phyloP scores from a whole-genome alignment of 64 coral and sea anemone species.

The Trachythela sp. region DNA sequence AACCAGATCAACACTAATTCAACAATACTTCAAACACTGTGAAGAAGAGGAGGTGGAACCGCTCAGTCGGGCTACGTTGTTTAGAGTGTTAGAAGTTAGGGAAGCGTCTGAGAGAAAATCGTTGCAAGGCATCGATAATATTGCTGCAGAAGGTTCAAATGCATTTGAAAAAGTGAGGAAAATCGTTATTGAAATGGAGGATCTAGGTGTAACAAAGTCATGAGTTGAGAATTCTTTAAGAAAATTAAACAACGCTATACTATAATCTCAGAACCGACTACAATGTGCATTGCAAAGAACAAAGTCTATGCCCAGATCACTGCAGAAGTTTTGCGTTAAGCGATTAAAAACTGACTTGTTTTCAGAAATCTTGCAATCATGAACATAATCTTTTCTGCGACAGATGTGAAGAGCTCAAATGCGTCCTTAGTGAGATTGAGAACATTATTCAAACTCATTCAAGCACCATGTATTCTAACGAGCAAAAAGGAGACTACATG shows the following conservation, averaged over 20 bases:
- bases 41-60: conserved; percentile 45
- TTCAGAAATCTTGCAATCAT: conserved; percentile 14
- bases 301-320: conserved; percentile 34
- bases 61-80: conserved; percentile 42
- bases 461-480: neutral
- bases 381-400: conserved; percentile 23
- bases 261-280: conserved; percentile 46
- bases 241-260: neutral
- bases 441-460: conserved; percentile 1
- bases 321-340: conserved; percentile 46
- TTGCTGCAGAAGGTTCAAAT: conserved; percentile 31
- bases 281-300: conserved; percentile 31
- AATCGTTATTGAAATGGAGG: conserved; percentile 33
- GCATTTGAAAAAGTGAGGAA: conserved; percentile 42
- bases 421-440: conserved; percentile 20
- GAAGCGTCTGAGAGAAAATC: conserved; percentile 36
- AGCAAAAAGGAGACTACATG: neutral
- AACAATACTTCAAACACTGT: conserved; percentile 44
- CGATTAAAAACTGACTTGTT: conserved; percentile 23
- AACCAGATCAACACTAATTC: conserved; percentile 45
- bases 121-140: conserved; percentile 56
- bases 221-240: conserved; percentile 3
- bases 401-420: conserved; percentile 32
- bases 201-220: neutral
- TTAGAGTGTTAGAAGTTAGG: conserved; percentile 53